phyloP scores from a whole-genome alignment of 2,888 invertebrate genomes.

The Brenthis hecate region DNA sequence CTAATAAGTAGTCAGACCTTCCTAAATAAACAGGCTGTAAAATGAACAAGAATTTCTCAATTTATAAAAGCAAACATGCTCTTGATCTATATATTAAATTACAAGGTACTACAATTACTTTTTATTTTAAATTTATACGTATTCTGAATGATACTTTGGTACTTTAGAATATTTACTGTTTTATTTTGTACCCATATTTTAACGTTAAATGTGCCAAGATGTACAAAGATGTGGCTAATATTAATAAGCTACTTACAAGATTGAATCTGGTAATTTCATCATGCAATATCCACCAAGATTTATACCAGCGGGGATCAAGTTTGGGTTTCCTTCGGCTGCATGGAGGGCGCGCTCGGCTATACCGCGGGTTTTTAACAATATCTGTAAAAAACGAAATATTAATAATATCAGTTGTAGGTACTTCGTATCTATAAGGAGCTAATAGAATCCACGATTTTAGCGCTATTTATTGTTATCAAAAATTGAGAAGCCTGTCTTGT shows the following conservation, averaged over 20 bases:
- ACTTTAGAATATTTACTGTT: not conserved
- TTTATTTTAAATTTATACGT: not conserved
- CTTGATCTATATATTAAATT: not conserved
- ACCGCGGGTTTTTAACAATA: slow-evolving; percentile 48
- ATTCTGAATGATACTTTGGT: not conserved
- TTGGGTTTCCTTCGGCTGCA: slow-evolving; percentile 35
- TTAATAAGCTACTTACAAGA: slow-evolving; percentile 53
- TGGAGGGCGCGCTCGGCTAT: slow-evolving; percentile 51
- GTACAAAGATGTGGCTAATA: not conserved
- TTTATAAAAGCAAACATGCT: no score
- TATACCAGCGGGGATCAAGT: slow-evolving; percentile 63
- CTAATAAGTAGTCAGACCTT: no score
- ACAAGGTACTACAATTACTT: not conserved
- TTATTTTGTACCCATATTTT: not conserved
- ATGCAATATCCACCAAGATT: slow-evolving; percentile 64
- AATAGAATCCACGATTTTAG: no score
- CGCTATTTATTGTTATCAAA: no score
- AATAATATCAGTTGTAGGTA: not conserved
- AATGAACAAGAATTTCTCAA: no score
- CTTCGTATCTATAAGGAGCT: no score
- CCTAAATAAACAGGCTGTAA: no score
- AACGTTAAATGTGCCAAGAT: not conserved
- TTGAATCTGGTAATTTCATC: slow-evolving; percentile 55
- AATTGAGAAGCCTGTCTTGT: no score
- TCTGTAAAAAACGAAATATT: slow-evolving; percentile 41